Base-by-base conservation (phyloP, 2,888 invertebrate genomes). In the Ganaspis brasiliensis region DNA sequence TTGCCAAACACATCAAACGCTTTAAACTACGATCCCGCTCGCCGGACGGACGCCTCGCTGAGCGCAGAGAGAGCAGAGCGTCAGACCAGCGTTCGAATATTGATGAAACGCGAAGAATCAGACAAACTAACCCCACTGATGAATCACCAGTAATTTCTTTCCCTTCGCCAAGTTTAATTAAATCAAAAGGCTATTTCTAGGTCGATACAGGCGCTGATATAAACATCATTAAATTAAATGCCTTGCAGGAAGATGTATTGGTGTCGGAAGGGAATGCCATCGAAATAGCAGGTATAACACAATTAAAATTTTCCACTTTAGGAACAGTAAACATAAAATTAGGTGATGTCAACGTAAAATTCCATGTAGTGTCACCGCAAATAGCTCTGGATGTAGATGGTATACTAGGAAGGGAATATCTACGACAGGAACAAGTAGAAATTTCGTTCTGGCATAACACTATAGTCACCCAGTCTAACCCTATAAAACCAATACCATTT, bases 371-470 rank as follows among this genome's bases (percentile, higher is more conserved):
- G 2, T 12, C 14, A 8, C 0, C 6, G 2, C 0, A 61, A 16
- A 31, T 76, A 1, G 52, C 63, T 1, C 4, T 76, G 1, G 37
- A 24, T 1, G 49, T n/a, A 9, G 14, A 12, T 14, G 56, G 72
- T n/a, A 72, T 76, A 10, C 16, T 76, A 14, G 63, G 75, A 0
- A 45, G 70, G 0, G 70, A 72, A 31, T 75, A 67, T 6, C 14
- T 70, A 0, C 16, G 72, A 4, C 2, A 10, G 3, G 45, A 71
- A 35, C 4, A 19, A 0, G 56, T 61, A 0, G 40, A 75, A 71
- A 73, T 75, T 0, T 72, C 61, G 0, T 78, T 78, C 6, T 35
- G 26, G 8, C 55, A 75, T n/a, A 78, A 78, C 12, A 19, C 75
- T 0, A 5, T 73, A 0, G 19, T 78, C 0, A 71, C 57, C 0